Base-by-base conservation (phyloP, 2,113 vertebrate genomes). In the Neodontobutis hainanensis region DNA sequence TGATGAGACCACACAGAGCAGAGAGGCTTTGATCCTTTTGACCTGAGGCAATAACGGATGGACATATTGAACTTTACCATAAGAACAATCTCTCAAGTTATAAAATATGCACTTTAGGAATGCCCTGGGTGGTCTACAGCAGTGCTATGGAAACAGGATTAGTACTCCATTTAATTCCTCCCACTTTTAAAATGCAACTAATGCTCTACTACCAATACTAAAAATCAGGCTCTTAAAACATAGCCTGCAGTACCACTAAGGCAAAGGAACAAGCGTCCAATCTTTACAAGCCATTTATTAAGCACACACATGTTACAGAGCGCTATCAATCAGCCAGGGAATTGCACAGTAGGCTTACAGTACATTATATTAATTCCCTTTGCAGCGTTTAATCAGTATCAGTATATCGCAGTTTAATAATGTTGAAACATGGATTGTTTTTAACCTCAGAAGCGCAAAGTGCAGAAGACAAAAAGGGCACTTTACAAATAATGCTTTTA, bases 81-180 rank as follows among this genome's bases (percentile, higher is more conserved):
- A 56, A 11, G 6, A 73, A 27, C 34, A 16, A 67, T 73, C 62
- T 63, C 43, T 35, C 19, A 64, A 64, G 71, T 70, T 58, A 83
- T 81, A 67, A 87, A 83, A 80, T 72, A 86, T 81, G 72, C 53
- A 78, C 58, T 70, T 11, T 58, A 47, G 61, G 45, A 83, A 68
- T 49, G 47, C 4, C 32, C 19, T 61, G n/a, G 0, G 11, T 10
- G 50, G 52, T 45, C 51, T 2, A 3, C 3, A 12, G 44, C n/a
- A 36, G 45, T 11, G 53, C 56, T 2, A 9, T 8, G 10, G 12
- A 46, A 63, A 57, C 42, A 61, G 45, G 32, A n/a, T 45, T 48
- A 34, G 61, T 35, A 14, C 15, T n/a, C 15, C 3, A 35, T 19
- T 42, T 9, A 19, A 27, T 58, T 58, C 40, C 15, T 19, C 5